Evolutionary conservation across 2,888 invertebrate species (phyloP), one percentile per base, ranked within the genome.

Genomic region (Amphimallon solstitiale): DNA sequence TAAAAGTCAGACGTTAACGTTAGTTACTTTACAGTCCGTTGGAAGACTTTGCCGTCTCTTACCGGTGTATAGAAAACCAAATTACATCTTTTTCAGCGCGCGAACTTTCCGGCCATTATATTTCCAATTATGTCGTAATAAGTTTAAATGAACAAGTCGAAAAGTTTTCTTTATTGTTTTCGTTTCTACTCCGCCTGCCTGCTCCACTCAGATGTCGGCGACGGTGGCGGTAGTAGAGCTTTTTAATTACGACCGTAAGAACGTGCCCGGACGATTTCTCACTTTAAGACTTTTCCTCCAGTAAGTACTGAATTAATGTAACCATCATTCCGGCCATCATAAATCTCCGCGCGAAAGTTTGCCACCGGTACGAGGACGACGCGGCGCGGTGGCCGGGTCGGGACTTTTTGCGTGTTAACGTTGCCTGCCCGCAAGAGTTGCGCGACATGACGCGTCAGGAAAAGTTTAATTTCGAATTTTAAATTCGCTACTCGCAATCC

Each of bases 81-180:
- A 40, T 56, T 56, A 56, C 56, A 43, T 56, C 56, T 56, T 56
- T 56, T 56, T 56, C 56, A 29, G 29, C 9, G 54, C 37, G n/a
- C 4, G 56, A 56, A 56, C 40, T 56, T 23, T 40, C 23, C 56
- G 40, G 40, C 56, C 56, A 23, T 56, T 56, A 56, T 56, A 56
- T 56, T 40, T 56, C 56, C 56, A 56, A 56, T 56, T 56, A 56
- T 56, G 56, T 56, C 56, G 40, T 40, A 40, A 40, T 40, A 38
- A 40, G 40, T 56, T 56, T 40, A 56, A 56, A 56, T 56, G 56
- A 56, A 56, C 40, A 56, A 56, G 56, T 38, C 37, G 56, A 56
- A 38, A 56, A 56, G 56, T 56, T 56, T 56, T 14, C 56, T 56
- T 56, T 56, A 56, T 56, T 56, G 56, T 56, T 56, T 56, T 56